Base-by-base conservation (phyloP, 1,140 invertebrate species). In the Platorchestia sp. region DNA sequence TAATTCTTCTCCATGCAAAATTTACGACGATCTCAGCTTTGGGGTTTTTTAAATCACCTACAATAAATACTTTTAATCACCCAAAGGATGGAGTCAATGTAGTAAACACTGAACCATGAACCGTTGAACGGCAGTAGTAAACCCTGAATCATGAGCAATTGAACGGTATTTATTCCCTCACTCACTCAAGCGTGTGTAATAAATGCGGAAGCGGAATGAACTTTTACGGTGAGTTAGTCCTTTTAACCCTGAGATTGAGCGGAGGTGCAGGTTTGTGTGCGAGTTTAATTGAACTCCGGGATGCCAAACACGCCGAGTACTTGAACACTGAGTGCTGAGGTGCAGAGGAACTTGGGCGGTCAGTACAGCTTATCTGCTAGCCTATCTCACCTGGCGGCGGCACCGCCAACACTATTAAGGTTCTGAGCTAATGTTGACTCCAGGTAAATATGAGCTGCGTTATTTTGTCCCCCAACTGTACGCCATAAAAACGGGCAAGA, bases 331-430 rank as follows among this genome's bases (percentile, higher is more conserved):
- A 75, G 59, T 27, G 59, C 27, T 1, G 59, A 36, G 59, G 14
- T 75, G 59, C 59, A 75, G 14, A 75, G 59, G 10, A 75, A 36
- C 59, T 75, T 75, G 59, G 59, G 47, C 19, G 47, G 47, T 19
- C 47, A 19, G 47, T 6, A 51, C 47, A 51, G 41, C 87, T 89
- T 89, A 89, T 89, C 87, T 89, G 3, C 87, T 7, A 42, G 41
- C 0, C 87, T 89, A 89, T 89, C 87, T 41, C 87, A 44, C n/a
- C 87, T 44, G 41, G 87, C 5, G 87, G 87, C 87, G 5, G 42
- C 87, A 41, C n/a, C 87, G 87, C 41, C 87, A 89, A 89, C 41
- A 89, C n/a, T 89, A 89, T 89, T 89, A 89, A 44, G 87, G 87
- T 41, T 89, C 87, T 42, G 87, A 42, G 87, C 87, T 89, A 89